These are phyloP conservation scores for Pandemis cinnamomeana DNA, from an alignment of 2,888 invertebrate genomes.

Conservation along the genomic window DNA sequence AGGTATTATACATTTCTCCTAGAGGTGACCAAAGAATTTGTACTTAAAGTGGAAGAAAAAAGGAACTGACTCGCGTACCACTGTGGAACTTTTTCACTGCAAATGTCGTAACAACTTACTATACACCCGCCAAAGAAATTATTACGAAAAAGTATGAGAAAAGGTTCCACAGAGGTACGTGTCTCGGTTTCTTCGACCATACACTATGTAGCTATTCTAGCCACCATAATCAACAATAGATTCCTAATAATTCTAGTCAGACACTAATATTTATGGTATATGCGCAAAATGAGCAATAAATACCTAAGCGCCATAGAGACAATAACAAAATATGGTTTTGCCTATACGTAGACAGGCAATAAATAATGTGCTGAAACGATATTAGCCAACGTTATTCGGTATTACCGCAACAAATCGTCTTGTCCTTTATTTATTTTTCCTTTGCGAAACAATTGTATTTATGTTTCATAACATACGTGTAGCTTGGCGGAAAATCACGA, in stretches of 20 bases:
- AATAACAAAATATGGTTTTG: slow-evolving; percentile 35
- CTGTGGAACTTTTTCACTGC: no score
- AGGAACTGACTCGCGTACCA: no score
- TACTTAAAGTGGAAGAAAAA: no score
- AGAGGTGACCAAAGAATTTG: no score
- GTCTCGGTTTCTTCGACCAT: not conserved
- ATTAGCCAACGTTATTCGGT: slow-evolving; percentile 41
- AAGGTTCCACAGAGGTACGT: no score
- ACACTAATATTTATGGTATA: slow-evolving; percentile 6
- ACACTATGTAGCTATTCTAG: not conserved
- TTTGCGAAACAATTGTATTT: slow-evolving; percentile 40
- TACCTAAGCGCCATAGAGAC: slow-evolving; percentile 20
- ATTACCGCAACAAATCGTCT: slow-evolving; percentile 37
- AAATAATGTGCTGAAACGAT: slow-evolving; percentile 43
- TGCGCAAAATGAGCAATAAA: slow-evolving; percentile 12
- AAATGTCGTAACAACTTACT: no score
- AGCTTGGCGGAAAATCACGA: slow-evolving; percentile 34
- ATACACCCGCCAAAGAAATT: no score
- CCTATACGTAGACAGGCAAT: slow-evolving; percentile 35
- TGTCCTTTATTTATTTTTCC: slow-evolving; percentile 40
- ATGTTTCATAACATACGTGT: slow-evolving; percentile 42
- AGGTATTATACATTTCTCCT: no score
- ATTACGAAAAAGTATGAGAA: no score
- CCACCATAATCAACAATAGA: not conserved
- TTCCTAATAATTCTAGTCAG: not conserved